Evolutionary conservation across 2,797 vertebrate genomes (phyloP).

Genomic region (Pelobates cultripes): DNA sequence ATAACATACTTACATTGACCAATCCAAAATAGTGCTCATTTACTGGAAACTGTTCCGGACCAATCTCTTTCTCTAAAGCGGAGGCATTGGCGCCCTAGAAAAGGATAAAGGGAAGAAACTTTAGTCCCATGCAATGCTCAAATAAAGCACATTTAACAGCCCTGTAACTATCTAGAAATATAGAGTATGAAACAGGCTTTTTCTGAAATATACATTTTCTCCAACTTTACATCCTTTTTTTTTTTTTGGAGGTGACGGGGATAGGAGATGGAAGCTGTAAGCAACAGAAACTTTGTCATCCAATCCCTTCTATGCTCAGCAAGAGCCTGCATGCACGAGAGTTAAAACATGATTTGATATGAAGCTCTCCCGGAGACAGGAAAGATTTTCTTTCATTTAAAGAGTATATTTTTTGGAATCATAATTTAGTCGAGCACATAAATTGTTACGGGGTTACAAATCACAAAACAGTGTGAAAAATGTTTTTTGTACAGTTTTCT

Average conservation of each 20-base stretch:
- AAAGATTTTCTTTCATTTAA: background rate
- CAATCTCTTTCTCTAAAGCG: constrained; percentile 99
- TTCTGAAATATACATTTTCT: background rate
- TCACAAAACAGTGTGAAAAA: background rate
- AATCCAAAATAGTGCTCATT: constrained; percentile 98
- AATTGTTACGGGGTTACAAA: constrained; percentile 1
- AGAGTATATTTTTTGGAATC: constrained; percentile 4
- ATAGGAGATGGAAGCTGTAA: too few relatives aligned
- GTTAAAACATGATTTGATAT: constrained; percentile 1
- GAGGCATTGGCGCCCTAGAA: constrained; percentile 98
- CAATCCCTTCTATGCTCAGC: background rate
- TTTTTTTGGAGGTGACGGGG: too few relatives aligned
- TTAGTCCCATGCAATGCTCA: background rate
- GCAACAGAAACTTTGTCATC: constrained; percentile 1
- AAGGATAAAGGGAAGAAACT: background rate
- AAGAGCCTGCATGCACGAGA: too few relatives aligned
- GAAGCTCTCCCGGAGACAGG: background rate
- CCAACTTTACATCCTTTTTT: background rate
- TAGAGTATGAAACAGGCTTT: background rate
- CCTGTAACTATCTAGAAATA: background rate
- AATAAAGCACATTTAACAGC: background rate
- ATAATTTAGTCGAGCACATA: constrained; percentile 20
- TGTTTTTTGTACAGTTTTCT: background rate
- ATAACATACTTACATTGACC: constrained; percentile 88
- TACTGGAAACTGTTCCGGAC: constrained; percentile 98